Evolutionary conservation across 2,797 vertebrate species (phyloP).

Genomic region (Tapirus indicus): DNA sequence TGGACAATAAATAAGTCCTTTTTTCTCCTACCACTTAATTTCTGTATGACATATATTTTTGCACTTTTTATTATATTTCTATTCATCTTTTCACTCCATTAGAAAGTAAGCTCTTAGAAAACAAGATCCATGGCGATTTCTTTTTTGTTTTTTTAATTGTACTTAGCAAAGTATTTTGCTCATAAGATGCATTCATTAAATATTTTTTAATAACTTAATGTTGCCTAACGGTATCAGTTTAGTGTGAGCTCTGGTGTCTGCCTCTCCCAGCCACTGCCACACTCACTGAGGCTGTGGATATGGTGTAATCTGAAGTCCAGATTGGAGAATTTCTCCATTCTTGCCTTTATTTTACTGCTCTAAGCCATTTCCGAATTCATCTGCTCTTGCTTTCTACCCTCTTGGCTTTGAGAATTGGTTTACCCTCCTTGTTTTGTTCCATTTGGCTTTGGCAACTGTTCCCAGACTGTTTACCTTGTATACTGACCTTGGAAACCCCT

Average conservation of each 20-base stretch:
- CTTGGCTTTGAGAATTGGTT: constrained; percentile 60
- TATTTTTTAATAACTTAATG: constrained; percentile 40
- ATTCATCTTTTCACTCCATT: not conserved
- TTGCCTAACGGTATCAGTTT: not conserved
- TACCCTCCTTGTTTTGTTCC: constrained; percentile 62
- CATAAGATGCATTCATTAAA: not conserved
- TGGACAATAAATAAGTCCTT: constrained; percentile 21
- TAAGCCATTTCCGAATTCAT: constrained; percentile 46
- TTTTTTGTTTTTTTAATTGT: not conserved
- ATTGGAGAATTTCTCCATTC: not conserved
- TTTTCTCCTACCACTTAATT: constrained; percentile 19
- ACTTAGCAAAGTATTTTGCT: not conserved
- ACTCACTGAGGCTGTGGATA: not conserved
- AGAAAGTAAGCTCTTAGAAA: constrained; percentile 10
- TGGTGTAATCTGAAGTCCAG: not conserved
- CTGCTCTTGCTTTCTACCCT: constrained; percentile 36
- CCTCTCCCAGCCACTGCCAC: not conserved
- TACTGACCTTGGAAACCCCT: constrained; percentile 71
- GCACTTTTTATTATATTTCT: not conserved
- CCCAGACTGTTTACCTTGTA: constrained; percentile 67
- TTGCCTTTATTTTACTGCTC: not conserved
- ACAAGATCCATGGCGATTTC: not conserved
- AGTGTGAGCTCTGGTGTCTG: not conserved
- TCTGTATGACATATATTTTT: not conserved
- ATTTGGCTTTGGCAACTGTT: constrained; percentile 73